Conservation (phyloP, 2,888 invertebrate genomes). For the Lycophotia porphyrea region DNA sequence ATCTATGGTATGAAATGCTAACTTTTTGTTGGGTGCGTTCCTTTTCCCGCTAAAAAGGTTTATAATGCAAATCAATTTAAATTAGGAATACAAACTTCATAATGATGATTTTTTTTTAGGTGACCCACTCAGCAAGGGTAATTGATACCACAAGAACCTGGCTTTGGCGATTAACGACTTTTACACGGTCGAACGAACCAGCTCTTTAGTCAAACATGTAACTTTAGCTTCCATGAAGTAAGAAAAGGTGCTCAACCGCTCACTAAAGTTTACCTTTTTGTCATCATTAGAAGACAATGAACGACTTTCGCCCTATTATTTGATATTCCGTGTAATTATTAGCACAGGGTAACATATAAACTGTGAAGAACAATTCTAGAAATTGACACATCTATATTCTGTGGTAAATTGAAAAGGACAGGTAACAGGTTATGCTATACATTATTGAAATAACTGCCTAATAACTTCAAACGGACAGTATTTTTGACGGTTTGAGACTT, state of each 20-base stretch:
- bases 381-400: slow-evolving; percentile 25
- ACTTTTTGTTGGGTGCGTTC: slow-evolving; percentile 31
- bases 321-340: slow-evolving; percentile 32
- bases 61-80: slow-evolving; percentile 43
- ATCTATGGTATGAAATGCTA: slow-evolving; percentile 41
- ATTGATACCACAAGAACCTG: slow-evolving; percentile 25
- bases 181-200: slow-evolving; percentile 40
- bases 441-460: slow-evolving; percentile 3
- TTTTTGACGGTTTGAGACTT: background rate
- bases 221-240: slow-evolving; percentile 32
- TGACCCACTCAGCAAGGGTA: slow-evolving; percentile 10
- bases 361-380: slow-evolving; percentile 25
- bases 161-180: slow-evolving; percentile 47
- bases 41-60: slow-evolving; percentile 29
- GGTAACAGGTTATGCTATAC: background rate
- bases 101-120: slow-evolving; percentile 2
- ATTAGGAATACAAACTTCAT: slow-evolving; percentile 24
- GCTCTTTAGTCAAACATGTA: slow-evolving; percentile 21
- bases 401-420: slow-evolving; percentile 23
- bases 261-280: slow-evolving; percentile 45
- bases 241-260: slow-evolving; percentile 25
- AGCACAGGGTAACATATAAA: slow-evolving; percentile 38
- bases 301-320: slow-evolving; percentile 36
- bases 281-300: slow-evolving; percentile 24
- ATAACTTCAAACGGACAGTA: background rate